A percentile compares a stretch with the other conserved stretches of the same genome.
phyloP scores from a whole-genome alignment of 2,113 vertebrate genomes.

The Rhabdomys dilectus region DNA sequence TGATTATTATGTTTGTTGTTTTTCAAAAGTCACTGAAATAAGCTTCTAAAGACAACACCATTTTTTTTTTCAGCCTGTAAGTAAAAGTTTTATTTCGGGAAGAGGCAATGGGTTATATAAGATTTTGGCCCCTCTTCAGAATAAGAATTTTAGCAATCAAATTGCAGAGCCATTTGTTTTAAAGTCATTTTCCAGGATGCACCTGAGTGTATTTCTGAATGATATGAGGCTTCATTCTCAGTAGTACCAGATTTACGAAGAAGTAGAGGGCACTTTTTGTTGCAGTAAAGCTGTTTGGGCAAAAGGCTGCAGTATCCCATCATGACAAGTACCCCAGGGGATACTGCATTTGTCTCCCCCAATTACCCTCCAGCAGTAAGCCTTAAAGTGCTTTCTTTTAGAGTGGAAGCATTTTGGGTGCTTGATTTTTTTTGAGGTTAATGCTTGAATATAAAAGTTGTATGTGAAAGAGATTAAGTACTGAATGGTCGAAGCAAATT shows the following conservation, averaged over 20 bases:
- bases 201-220: neutral
- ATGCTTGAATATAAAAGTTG: neutral
- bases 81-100: neutral
- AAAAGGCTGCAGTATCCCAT: slow-evolving; percentile 86
- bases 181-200: neutral
- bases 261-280: neutral
- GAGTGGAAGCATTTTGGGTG: neutral
- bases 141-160: neutral
- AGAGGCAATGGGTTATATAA: neutral
- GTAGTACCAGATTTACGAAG: neutral
- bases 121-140: neutral
- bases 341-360: neutral
- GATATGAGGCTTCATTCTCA: neutral
- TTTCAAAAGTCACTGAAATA: neutral
- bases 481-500: neutral
- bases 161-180: neutral
- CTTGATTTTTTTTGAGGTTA: neutral
- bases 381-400: neutral
- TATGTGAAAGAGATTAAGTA: neutral
- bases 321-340: slow-evolving; percentile 61
- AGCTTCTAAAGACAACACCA: neutral
- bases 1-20: neutral
- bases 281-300: slow-evolving; percentile 81
- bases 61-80: neutral
- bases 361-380: neutral